phyloP scores from a whole-genome alignment of 2,113 vertebrate species.

The Greenwoodochromis staneri region DNA sequence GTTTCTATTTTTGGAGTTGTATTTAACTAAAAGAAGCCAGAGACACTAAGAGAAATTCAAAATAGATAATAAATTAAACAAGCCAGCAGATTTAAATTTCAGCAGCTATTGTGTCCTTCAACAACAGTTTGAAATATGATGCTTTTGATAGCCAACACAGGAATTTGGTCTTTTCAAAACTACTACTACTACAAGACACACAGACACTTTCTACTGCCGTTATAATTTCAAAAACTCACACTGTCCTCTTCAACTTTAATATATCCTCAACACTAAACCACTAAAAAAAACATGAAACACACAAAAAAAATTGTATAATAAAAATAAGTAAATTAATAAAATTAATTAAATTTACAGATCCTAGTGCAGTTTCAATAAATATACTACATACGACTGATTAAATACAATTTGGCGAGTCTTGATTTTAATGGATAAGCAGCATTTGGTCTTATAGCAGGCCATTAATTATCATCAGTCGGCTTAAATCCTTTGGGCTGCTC shows the following conservation, averaged over 20 bases:
- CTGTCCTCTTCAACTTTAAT: background rate
- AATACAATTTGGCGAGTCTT: background rate
- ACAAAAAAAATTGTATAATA: background rate
- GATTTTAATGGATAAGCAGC: background rate
- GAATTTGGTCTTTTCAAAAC: background rate
- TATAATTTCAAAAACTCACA: background rate
- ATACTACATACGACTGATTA: background rate
- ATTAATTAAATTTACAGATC: fast-evolving
- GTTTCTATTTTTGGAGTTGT: background rate
- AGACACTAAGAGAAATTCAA: background rate
- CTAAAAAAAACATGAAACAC: background rate
- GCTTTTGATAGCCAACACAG: background rate
- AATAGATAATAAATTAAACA: background rate
- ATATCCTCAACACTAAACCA: background rate
- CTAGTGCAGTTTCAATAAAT: background rate
- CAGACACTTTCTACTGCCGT: background rate
- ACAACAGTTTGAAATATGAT: background rate
- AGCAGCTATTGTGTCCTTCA: background rate
- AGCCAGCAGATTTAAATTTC: background rate
- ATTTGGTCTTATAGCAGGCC: background rate
- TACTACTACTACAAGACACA: background rate
- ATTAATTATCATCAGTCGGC: background rate
- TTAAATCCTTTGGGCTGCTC: background rate
- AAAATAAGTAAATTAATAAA: background rate
- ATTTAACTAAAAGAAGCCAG: background rate